A percentile compares a stretch with the other conserved stretches of the same genome.
Conservation (phyloP, 2,797 vertebrate genomes). For the Hephaestus fuliginosus region DNA sequence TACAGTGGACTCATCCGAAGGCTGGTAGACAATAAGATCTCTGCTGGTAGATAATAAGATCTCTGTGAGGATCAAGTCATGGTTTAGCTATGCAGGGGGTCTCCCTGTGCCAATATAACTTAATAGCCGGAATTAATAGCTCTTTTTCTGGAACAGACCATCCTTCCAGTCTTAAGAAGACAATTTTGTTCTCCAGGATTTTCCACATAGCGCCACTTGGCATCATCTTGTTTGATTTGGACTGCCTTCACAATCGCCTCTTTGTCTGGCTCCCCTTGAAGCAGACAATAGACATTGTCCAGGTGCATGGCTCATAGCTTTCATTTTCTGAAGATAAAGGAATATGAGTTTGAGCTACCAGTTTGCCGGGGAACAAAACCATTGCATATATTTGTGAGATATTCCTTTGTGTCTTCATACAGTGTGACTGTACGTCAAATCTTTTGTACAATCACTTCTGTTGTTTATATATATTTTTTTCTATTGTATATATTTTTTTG, state of each 20-base stretch:
- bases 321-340: conserved; percentile 6
- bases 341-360: neutral
- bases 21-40: neutral
- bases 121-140: neutral
- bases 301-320: conserved; percentile 35
- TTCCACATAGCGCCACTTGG: neutral
- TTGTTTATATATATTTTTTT: too few species aligned
- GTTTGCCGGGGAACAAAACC: neutral
- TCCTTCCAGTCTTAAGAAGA: neutral
- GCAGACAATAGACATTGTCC: conserved; percentile 22
- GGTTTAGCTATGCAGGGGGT: conserved; percentile 3
- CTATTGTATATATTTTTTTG: too few species aligned
- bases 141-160: neutral
- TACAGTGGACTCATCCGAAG: neutral
- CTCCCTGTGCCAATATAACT: neutral
- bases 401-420: neutral
- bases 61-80: conserved; percentile 2
- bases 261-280: conserved; percentile 42
- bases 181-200: neutral
- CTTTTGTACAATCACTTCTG: too few species aligned
- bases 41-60: neutral
- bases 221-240: conserved; percentile 30
- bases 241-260: conserved; percentile 43
- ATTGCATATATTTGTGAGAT: neutral
- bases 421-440: neutral